Evolutionary conservation across 2,888 invertebrate species (phyloP), one percentile per base, ranked within the genome.

Genomic region (Limnephilus marmoratus): DNA sequence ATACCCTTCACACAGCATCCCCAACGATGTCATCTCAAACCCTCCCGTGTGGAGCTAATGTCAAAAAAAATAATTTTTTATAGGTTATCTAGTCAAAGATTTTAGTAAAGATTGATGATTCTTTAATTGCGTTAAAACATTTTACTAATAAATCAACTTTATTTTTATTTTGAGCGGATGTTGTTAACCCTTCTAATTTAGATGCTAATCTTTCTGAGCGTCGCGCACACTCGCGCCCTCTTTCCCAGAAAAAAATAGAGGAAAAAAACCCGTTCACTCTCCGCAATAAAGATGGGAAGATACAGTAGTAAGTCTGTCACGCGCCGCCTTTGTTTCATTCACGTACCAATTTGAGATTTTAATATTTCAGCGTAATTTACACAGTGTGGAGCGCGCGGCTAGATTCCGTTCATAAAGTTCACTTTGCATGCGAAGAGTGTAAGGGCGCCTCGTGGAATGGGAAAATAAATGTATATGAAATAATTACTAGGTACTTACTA

Each of bases 321-420:
- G 90, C 88, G 45, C 90, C 91, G 86, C 91, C 91, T 92, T 91
- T 92, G 93, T 92, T 93, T 92, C 92, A 91, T 92, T 92, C 93
- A 92, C 90, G 87, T 92, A 90, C 89, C 81, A 93, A 93, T 93
- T 93, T 91, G 91, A 91, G 82, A 93, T 93, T 93, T 93, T 93
- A 93, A 93, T 93, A 93, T 93, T 93, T 93, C 91, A 93, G 91
- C 92, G 90, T 93, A 92, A 93, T 93, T 92, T 92, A 92, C 93
- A 90, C 93, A 89, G 90, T 91, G 85, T 90, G 87, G 81, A 87
- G 90, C 88, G 86, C 86, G 80, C 91, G 68, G 87, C 90, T 85
- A 81, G 92, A 91, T 93, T 91, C 93, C 91, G 91, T 93, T 92
- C 92, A 92, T 93, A 93, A 93, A 93, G 91, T 93, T 92, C 92